phyloP scores from a whole-genome alignment of 1,140 invertebrate genomes.

The Pogonomyrmex barbatus region DNA sequence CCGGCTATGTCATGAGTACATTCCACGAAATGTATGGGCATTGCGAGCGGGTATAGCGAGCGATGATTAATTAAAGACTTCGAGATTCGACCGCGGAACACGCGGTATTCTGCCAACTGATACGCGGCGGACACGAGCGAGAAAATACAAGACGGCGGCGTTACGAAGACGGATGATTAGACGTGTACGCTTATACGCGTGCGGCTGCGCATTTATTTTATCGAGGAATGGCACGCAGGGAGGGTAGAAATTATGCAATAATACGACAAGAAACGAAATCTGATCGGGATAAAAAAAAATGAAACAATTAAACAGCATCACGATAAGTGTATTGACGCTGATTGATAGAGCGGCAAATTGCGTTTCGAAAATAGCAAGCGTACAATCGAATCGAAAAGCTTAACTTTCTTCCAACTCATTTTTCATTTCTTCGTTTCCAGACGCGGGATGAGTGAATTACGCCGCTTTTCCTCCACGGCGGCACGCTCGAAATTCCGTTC shows the following conservation, averaged over 20 bases:
- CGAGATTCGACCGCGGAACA: constrained; percentile 50
- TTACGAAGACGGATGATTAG: constrained; percentile 61
- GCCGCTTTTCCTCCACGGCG: too few relatives aligned
- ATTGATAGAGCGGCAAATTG: constrained; percentile 36
- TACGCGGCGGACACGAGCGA: constrained; percentile 23
- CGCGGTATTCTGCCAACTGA: constrained; percentile 41
- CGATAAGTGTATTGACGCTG: constrained; percentile 25
- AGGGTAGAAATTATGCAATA: constrained; percentile 33
- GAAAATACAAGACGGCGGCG: constrained; percentile 42
- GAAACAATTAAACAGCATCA: constrained; percentile 35
- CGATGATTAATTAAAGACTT: constrained; percentile 60
- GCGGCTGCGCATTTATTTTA: constrained; percentile 25
- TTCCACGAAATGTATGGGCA: constrained; percentile 20
- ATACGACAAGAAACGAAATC: constrained; percentile 11
- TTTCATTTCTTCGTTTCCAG: not conserved
- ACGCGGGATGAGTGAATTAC: not conserved
- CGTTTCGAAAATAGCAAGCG: constrained; percentile 4
- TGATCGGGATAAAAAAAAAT: constrained; percentile 13
- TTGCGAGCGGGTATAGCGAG: not conserved
- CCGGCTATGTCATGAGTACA: constrained; percentile 21
- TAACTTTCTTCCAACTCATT: not conserved
- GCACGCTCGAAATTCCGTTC: not conserved
- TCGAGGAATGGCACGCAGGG: not conserved
- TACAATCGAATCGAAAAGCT: not conserved
- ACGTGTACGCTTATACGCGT: constrained; percentile 14